Base-by-base conservation (phyloP, 2,888 invertebrate species). In the Ormyrus nitidulus region DNA sequence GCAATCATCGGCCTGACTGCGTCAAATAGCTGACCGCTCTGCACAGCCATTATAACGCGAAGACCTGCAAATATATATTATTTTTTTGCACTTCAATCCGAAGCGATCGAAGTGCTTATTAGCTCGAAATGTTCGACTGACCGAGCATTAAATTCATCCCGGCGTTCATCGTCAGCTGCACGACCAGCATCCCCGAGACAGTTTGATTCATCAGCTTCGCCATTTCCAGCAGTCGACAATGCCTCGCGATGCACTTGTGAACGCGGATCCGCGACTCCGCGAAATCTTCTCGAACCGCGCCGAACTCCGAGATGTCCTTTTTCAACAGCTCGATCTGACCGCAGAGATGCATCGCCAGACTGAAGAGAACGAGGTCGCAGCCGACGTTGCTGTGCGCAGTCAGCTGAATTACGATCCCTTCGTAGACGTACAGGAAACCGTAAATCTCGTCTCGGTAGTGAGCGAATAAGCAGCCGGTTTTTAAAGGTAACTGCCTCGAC, bases 311-410 rank as follows among this genome's bases (percentile, higher is more conserved):
- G 34, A 86, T 83, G 71, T 86, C 84, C 9, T 75, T 79, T 61
- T 84, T 85, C 0, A 90, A 79, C 58, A 89, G 77, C 62, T 88
- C 86, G 34, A 90, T 84, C 56, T 90, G 90, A 5, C 88, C 89
- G 71, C 90, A 89, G 4, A 90, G 73, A 46, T 90, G 88, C 86
- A 89, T 87, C 4, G 86, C 79, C 6, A 88, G 73, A 11, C 85
- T 85, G 59, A 89, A 88, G 58, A 90, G 84, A 69, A 89, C 85
- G 10, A 87, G 85, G 65, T 89, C 87, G 51, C 85, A 85, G 11
- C 87, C 87, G 11, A 85, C 77, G 44, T 84, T 84, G 11, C 84
- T 83, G 8, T 82, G 79, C 0, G 58, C 80, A 0, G 69, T 73
- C 0, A 76, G 9, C 54, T 44, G 48, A 6, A 68, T 72, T 8